These are phyloP conservation scores for Spinibarbus caldwelli DNA, from an alignment of 2,797 vertebrate genomes.

Conservation along the genomic window DNA sequence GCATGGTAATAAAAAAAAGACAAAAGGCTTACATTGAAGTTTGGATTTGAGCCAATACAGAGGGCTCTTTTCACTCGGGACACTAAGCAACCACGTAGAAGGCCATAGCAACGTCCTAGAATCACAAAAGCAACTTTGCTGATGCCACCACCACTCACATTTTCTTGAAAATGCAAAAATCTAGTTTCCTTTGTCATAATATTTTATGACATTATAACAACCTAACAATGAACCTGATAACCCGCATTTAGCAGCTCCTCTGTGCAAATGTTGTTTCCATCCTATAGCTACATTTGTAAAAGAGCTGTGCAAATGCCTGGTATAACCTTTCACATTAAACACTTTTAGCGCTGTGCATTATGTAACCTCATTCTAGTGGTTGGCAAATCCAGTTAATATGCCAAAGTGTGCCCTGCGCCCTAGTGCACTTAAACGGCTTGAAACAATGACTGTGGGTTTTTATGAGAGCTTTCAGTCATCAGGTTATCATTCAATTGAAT, in stretches of 20 bases:
- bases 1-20: background rate
- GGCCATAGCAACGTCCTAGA: background rate
- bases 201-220: background rate
- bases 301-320: background rate
- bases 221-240: background rate
- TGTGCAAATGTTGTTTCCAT: background rate
- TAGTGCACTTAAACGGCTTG: background rate
- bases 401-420: background rate
- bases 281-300: background rate
- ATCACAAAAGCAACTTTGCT: background rate
- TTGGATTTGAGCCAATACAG: background rate
- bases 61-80: background rate
- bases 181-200: too few relatives aligned
- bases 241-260: background rate
- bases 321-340: constrained; percentile 13
- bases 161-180: background rate
- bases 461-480: constrained; percentile 22
- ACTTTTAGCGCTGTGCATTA: constrained; percentile 27
- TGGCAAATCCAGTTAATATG: constrained; percentile 11
- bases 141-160: background rate
- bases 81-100: background rate
- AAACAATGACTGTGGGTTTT: constrained; percentile 27
- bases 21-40: background rate
- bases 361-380: constrained; percentile 15
- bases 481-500: constrained; percentile 36